phyloP scores from a whole-genome alignment of 2,113 vertebrate genomes.

The Embiotoca jacksoni region DNA sequence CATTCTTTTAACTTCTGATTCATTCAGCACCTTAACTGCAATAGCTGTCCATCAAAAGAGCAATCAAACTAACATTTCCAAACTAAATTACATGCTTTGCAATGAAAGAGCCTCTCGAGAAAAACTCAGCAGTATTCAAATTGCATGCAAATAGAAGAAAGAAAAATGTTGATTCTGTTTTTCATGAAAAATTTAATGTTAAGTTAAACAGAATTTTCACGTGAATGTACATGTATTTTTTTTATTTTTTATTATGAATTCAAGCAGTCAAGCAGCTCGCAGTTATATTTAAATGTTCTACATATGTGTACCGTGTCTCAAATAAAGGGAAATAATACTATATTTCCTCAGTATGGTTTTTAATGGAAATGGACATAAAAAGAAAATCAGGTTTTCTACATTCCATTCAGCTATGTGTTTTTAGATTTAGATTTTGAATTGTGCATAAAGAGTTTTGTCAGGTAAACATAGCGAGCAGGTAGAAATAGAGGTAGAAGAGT shows the following conservation, averaged over 20 bases:
- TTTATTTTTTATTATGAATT: too few species aligned
- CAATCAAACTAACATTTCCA: neutral
- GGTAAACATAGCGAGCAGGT: constrained; percentile 32
- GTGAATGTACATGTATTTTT: neutral
- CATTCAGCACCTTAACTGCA: too few species aligned
- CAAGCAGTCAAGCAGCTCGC: too few species aligned
- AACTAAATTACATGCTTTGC: neutral
- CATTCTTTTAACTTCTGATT: neutral
- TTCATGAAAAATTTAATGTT: neutral
- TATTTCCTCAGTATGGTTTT: neutral
- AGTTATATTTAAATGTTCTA: neutral
- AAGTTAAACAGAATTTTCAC: neutral
- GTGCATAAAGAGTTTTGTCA: neutral
- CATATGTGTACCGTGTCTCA: neutral
- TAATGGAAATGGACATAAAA: too few species aligned
- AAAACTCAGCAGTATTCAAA: neutral
- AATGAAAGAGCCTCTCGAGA: neutral
- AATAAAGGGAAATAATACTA: neutral
- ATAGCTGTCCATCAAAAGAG: too few species aligned
- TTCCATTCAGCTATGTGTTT: neutral
- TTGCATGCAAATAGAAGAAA: neutral
- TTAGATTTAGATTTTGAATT: neutral
- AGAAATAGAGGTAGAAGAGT: constrained; percentile 27
- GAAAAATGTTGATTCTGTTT: neutral
- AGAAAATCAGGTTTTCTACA: neutral